Conservation (phyloP, 2,113 vertebrate species). For the Onychostoma macrolepis region DNA sequence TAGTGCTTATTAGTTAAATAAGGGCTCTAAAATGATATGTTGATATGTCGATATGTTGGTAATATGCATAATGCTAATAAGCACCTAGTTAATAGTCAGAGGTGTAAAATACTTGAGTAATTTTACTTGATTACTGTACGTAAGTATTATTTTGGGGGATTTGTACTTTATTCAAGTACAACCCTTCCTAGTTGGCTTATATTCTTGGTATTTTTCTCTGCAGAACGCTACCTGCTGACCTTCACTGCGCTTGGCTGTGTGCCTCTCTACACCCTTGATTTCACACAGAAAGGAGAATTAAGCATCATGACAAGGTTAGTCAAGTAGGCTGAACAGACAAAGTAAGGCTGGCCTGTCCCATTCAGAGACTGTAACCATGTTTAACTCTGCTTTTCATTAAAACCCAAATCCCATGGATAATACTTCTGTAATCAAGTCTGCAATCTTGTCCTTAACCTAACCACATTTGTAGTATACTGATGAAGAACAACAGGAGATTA, state of each 20-base stretch:
- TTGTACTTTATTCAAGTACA: too few species aligned
- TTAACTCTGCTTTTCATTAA: slow-evolving; percentile 19
- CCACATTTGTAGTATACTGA: not conserved
- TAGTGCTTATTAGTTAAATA: too few species aligned
- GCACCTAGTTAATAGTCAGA: too few species aligned
- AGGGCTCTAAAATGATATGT: too few species aligned
- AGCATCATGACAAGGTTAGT: slow-evolving; percentile 48
- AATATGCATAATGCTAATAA: too few species aligned
- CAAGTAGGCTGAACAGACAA: not conserved
- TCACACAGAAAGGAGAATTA: slow-evolving; percentile 25
- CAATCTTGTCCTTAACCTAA: slow-evolving; percentile 11
- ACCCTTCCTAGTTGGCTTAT: not conserved
- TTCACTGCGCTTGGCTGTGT: slow-evolving; percentile 61
- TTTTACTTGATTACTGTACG: too few species aligned
- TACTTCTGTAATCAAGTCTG: not conserved
- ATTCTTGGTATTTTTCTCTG: not conserved
- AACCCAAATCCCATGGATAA: not conserved
- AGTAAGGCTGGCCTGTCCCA: not conserved
- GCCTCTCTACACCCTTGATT: slow-evolving; percentile 35
- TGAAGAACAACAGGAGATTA: slow-evolving; percentile 32
- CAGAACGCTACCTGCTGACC: slow-evolving; percentile 49
- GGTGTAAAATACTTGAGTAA: too few species aligned
- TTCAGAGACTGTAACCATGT: not conserved
- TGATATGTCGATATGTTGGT: too few species aligned
- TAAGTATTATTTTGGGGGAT: too few species aligned